Evolutionary conservation across 2,797 vertebrate genomes (phyloP).

Genomic region (Megalops cyprinoides): DNA sequence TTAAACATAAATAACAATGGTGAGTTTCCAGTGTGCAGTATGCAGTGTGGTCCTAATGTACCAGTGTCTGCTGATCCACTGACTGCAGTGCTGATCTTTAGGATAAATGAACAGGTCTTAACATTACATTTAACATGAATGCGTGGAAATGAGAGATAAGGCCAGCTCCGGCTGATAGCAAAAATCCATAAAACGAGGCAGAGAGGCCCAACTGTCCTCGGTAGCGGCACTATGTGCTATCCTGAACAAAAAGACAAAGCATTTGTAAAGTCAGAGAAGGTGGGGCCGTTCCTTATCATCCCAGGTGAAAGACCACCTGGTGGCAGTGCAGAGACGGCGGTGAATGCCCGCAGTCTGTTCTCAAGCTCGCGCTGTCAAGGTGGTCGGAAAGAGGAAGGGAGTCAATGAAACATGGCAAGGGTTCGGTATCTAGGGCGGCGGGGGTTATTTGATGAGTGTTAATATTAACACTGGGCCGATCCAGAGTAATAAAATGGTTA

Average conservation of each 20-base stretch:
- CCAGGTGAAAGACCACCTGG: not conserved
- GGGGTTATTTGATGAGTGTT: slow-evolving; percentile 67
- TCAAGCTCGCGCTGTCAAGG: not conserved
- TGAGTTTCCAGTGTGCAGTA: too few species aligned
- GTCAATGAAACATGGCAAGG: slow-evolving; percentile 45
- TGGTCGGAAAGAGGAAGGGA: not conserved
- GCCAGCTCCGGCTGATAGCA: not conserved
- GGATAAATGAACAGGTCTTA: too few species aligned
- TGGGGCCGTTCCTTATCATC: slow-evolving; percentile 33
- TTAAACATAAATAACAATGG: too few species aligned
- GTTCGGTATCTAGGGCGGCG: slow-evolving; percentile 62
- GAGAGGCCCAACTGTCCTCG: not conserved
- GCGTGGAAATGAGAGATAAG: not conserved
- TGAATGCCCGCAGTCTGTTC: not conserved
- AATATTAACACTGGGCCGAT: slow-evolving; percentile 71
- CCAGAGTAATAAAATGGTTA: slow-evolving; percentile 62
- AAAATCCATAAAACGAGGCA: not conserved
- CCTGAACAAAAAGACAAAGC: not conserved
- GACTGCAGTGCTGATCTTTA: too few species aligned
- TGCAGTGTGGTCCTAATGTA: too few species aligned
- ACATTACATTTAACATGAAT: not conserved
- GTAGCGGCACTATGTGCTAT: not conserved
- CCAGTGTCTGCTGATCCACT: too few species aligned
- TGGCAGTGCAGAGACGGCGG: not conserved
- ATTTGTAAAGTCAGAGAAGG: too few species aligned